Conservation (phyloP, 2,888 invertebrate genomes). For the Siphonodentalium dalli region DNA sequence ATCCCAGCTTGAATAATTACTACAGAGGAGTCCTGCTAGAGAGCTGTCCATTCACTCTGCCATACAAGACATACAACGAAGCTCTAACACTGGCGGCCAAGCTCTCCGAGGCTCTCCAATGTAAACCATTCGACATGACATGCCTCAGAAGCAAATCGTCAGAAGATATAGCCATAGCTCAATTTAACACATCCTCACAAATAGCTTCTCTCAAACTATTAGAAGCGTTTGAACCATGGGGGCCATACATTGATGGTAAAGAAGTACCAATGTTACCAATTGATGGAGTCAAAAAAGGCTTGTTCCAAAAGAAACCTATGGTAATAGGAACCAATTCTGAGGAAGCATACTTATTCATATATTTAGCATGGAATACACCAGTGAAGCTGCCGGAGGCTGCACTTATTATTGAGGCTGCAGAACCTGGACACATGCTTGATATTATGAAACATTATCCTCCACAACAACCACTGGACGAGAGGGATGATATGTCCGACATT, state of each 20-base stretch:
- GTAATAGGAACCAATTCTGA: constrained; percentile 46
- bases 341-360: constrained; percentile 47
- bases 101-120: constrained; percentile 33
- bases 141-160: constrained; percentile 39
- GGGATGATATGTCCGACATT: constrained; percentile 28
- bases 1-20: constrained; percentile 23
- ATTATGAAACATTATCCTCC: constrained; percentile 38
- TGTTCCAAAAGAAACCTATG: constrained; percentile 36
- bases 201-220: constrained; percentile 44
- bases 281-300: constrained; percentile 27
- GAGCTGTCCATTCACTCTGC: constrained; percentile 35
- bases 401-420: constrained; percentile 30
- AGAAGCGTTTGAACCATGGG: constrained; percentile 52
- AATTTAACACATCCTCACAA: constrained; percentile 28
- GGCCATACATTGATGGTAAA: constrained; percentile 46
- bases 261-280: constrained; percentile 41
- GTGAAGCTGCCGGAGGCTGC: constrained; percentile 28
- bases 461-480: constrained; percentile 24
- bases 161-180: constrained; percentile 44
- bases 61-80: constrained; percentile 36
- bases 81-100: constrained; percentile 36
- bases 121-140: constrained; percentile 31
- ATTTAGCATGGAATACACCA: constrained; percentile 39
- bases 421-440: constrained; percentile 23
- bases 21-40: constrained; percentile 36